phyloP scores from a whole-genome alignment of 2,888 invertebrate species.

The Atethmia centrago region DNA sequence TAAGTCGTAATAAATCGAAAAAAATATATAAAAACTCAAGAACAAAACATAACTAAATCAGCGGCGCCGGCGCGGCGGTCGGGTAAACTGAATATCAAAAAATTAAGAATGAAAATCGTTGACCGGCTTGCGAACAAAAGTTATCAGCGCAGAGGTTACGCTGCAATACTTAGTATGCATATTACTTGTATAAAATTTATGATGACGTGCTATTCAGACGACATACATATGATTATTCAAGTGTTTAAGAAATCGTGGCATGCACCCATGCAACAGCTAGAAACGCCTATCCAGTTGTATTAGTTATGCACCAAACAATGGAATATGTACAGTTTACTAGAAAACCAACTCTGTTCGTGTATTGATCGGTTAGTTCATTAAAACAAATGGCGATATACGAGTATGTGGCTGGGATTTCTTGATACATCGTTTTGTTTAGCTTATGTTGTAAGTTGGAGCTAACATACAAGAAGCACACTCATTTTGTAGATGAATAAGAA shows the following conservation, averaged over 20 bases:
- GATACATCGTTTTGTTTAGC: neutral
- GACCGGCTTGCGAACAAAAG: too few relatives aligned
- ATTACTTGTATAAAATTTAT: too few relatives aligned
- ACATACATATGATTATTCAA: neutral
- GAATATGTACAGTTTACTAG: conserved; percentile 21
- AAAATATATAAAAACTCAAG: too few relatives aligned
- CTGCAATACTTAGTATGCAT: too few relatives aligned
- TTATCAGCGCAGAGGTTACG: too few relatives aligned
- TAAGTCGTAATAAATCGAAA: too few relatives aligned
- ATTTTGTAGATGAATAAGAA: too few relatives aligned
- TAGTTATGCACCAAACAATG: conserved; percentile 11
- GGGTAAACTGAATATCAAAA: too few relatives aligned
- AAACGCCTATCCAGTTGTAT: neutral
- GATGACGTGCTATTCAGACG: neutral
- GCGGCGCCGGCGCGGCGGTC: too few relatives aligned
- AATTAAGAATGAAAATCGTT: too few relatives aligned
- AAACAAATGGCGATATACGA: neutral
- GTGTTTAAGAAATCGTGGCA: neutral
- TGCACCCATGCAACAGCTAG: neutral
- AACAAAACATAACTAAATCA: too few relatives aligned
- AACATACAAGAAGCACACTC: neutral
- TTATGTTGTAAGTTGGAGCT: neutral
- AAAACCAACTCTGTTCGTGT: conserved; percentile 6
- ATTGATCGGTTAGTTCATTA: conserved; percentile 16
- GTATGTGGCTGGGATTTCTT: conserved; percentile 7